Evolutionary conservation across 2,797 vertebrate species (phyloP).

Genomic region (Epinephelus awoara): DNA sequence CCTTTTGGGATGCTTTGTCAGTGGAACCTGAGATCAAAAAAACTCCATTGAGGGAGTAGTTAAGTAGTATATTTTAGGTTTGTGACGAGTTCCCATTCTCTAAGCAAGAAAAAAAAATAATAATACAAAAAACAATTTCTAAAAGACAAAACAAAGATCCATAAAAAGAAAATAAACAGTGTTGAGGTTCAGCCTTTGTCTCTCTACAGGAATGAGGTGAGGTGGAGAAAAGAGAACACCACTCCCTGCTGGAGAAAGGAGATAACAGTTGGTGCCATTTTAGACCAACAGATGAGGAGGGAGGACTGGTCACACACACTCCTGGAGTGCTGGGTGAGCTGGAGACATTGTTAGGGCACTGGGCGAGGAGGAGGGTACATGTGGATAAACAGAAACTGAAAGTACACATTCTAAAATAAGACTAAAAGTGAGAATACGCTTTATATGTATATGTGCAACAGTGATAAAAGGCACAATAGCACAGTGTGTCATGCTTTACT

Average conservation of each 20-base stretch:
- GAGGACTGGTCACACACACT: conserved; percentile 51
- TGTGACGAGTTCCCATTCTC: conserved; percentile 78
- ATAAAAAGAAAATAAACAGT: conserved; percentile 78
- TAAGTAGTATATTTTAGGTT: conserved; percentile 81
- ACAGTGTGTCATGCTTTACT: conserved; percentile 83
- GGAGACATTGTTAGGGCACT: conserved; percentile 49
- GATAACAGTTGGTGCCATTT: conserved; percentile 80
- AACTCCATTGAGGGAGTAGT: conserved; percentile 83
- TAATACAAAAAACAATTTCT: conserved; percentile 71
- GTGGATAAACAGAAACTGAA: conserved; percentile 39
- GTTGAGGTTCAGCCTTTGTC: conserved; percentile 81
- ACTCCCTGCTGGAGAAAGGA: conserved; percentile 75
- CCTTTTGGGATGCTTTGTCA: conserved; percentile 86
- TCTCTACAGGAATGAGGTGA: conserved; percentile 77
- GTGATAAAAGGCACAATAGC: conserved; percentile 87
- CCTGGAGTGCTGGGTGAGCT: conserved; percentile 44
- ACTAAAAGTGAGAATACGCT: conserved; percentile 74
- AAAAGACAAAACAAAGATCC: conserved; percentile 76
- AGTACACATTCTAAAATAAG: conserved; percentile 71
- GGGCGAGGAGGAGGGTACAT: conserved; percentile 27
- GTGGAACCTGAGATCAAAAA: conserved; percentile 90
- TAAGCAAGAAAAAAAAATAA: conserved; percentile 69
- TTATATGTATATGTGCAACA: conserved; percentile 79
- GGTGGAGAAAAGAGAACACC: conserved; percentile 69
- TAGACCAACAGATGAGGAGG: conserved; percentile 61